These are phyloP conservation scores for Cyrtodaria siliqua DNA, from an alignment of 2,888 invertebrate genomes.

Conservation along the genomic window DNA sequence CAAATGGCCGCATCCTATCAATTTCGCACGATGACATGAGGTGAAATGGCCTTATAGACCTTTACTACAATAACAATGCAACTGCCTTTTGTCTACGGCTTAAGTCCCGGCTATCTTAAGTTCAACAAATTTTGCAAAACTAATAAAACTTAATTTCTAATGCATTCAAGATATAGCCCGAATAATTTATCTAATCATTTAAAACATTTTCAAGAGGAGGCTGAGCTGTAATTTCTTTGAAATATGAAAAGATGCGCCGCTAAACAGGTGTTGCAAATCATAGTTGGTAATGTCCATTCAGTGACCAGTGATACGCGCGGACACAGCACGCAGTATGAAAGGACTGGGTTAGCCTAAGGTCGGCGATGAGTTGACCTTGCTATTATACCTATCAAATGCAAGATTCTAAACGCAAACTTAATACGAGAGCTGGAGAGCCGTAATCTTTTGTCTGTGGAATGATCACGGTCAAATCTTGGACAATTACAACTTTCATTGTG, in stretches of 20 bases:
- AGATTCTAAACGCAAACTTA: constrained; percentile 46
- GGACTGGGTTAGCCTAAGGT: constrained; percentile 20
- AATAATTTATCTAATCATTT: constrained; percentile 67
- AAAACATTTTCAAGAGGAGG: constrained; percentile 60
- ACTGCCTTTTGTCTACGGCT: constrained; percentile 35
- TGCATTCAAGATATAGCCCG: constrained; percentile 59
- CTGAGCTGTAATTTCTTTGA: constrained; percentile 58
- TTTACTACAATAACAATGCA: constrained; percentile 37
- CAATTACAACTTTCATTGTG: constrained; percentile 71
- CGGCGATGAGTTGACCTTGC: constrained; percentile 54
- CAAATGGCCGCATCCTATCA: constrained; percentile 53
- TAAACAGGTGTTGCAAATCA: constrained; percentile 66
- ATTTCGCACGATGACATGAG: constrained; percentile 56
- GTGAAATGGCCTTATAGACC: constrained; percentile 52
- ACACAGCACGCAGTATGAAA: constrained; percentile 48
- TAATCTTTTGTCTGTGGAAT: constrained; percentile 60
- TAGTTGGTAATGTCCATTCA: constrained; percentile 49
- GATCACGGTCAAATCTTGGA: constrained; percentile 44
- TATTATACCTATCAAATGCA: constrained; percentile 66
- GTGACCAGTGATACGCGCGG: constrained; percentile 45
- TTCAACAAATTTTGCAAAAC: constrained; percentile 67
- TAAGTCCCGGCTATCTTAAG: constrained; percentile 45
- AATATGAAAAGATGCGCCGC: constrained; percentile 60
- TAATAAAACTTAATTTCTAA: constrained; percentile 69
- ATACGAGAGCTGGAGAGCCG: constrained; percentile 43